Base-by-base conservation (phyloP, 2,888 invertebrate genomes). In the Lottia scabra region DNA sequence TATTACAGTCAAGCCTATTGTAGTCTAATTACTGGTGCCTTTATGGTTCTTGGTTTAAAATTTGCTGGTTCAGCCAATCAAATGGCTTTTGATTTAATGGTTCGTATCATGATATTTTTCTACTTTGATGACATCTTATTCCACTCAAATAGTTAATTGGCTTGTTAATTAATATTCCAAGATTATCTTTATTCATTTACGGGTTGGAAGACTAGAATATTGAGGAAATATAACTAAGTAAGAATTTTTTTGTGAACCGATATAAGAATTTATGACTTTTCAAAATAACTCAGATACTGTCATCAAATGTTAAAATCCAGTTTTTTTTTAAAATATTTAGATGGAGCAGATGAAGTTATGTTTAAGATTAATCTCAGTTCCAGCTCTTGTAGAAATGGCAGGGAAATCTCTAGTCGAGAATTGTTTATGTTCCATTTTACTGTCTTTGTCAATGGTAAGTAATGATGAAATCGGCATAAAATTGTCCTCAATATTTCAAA, bases 11-110 rank as follows among this genome's bases (percentile, higher is more conserved):
- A 98, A 92, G 97, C 97, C 0, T 99, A 97, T 90, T 97, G 98
- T 90, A 98, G 98, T 90, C 96, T 98, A 77, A 92, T 97, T 74
- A 95, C 97, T 0, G 99, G 99, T 23, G 97, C 96, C 1, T 96
- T 97, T 82, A 95, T 99, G 91, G 95, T 96, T 10, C 90, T 99
- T 81, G 98, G 97, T 0, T 91, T 99, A 4, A 94, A 95, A 78
- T 99, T 94, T 91, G 98, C 99, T 0, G 98, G 99, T 48, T 95
- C 97, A 0, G 95, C 95, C 15, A 93, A 96, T 89, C 91, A 92
- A 70, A 93, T 93, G 70, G 98, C 97, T 0, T 94, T 94, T 72
- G 92, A 93, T 84, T 94, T 94, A 0, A 91, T 97, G 43, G 92
- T 90, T 83, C 76, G 81, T 10, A 2, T 30, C n/a, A 30, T 30